Conservation (phyloP, 2,797 vertebrate species). For the Margarornis squamiger region DNA sequence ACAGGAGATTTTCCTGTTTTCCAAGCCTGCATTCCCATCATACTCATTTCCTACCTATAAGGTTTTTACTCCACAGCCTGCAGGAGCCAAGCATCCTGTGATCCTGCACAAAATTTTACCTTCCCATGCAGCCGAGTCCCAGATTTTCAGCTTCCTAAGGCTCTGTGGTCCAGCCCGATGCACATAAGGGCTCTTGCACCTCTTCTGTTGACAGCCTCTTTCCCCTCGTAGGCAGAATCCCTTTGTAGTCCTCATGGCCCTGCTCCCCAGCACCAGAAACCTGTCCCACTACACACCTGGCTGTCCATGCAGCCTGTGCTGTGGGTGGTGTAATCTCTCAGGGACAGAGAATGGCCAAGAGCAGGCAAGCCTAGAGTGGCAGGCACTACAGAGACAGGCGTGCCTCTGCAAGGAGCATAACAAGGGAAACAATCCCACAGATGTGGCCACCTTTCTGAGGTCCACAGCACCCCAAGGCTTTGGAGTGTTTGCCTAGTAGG, state of each 20-base stretch:
- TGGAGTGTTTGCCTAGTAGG: not conserved
- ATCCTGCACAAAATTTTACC: accelerated
- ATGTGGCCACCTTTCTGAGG: not conserved
- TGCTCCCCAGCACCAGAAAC: not conserved
- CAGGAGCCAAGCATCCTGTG: not conserved
- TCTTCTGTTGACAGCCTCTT: not conserved
- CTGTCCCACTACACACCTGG: not conserved
- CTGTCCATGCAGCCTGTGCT: not conserved
- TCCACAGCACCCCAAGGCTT: not conserved
- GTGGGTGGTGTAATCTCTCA: not conserved
- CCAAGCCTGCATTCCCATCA: not conserved
- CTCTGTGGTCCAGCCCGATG: not conserved
- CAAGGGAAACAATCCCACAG: not conserved
- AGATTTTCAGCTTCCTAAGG: not conserved
- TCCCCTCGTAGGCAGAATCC: not conserved
- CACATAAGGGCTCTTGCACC: not conserved
- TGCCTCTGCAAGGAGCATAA: not conserved
- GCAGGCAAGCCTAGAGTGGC: not conserved
- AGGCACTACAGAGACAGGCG: not conserved
- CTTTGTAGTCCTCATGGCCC: not conserved
- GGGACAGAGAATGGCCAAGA: not conserved
- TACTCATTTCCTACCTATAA: not conserved
- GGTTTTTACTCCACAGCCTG: not conserved
- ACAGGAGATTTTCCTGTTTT: not conserved
- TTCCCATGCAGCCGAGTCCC: not conserved